phyloP scores from a whole-genome alignment of 2,113 vertebrate species.

The Oryzias curvinotus region DNA sequence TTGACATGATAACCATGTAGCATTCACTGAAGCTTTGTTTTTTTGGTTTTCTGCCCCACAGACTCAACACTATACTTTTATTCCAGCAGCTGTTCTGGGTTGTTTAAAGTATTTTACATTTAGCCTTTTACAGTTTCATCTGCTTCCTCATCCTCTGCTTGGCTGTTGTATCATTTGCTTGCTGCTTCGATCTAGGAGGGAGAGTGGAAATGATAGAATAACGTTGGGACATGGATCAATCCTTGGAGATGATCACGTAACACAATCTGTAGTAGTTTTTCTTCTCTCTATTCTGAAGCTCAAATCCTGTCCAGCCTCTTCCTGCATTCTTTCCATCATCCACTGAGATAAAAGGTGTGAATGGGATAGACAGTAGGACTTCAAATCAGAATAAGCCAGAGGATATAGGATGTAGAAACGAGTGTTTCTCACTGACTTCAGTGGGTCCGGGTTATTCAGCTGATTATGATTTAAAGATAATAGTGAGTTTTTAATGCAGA shows the following conservation, averaged over 20 bases:
- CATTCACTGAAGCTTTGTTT: neutral
- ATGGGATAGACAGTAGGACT: neutral
- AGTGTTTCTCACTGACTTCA: too few species aligned
- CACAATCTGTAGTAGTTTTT: constrained; percentile 26
- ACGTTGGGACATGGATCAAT: constrained; percentile 29
- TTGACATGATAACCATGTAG: neutral
- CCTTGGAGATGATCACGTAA: constrained; percentile 41
- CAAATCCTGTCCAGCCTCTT: neutral
- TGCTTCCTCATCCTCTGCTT: neutral
- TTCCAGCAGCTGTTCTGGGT: neutral
- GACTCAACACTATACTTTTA: neutral
- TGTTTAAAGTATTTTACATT: neutral
- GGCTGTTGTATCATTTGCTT: neutral
- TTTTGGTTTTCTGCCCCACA: neutral
- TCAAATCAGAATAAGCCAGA: neutral
- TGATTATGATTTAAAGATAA: too few species aligned
- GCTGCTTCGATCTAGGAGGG: neutral
- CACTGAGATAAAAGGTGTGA: neutral
- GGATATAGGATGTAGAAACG: neutral
- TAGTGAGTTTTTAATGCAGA: too few species aligned
- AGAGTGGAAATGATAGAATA: neutral
- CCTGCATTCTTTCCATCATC: neutral
- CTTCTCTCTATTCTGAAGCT: neutral
- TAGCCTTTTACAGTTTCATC: too few species aligned
- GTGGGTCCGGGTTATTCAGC: too few species aligned